Base-by-base conservation (phyloP, 2,888 invertebrate species). In the Polymixis flavicincta region DNA sequence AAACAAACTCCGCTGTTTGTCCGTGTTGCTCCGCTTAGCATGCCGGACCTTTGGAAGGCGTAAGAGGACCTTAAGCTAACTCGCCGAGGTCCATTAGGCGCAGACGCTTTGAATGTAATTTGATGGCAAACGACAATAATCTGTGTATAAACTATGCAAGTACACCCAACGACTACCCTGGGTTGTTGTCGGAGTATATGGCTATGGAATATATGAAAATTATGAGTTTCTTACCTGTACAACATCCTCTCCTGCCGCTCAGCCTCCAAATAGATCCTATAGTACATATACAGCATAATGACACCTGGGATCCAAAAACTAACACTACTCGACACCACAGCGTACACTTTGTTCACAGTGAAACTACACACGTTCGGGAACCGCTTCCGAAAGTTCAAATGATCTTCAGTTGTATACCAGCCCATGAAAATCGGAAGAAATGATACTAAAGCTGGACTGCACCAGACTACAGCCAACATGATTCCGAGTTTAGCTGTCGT, bases 401-500 rank as follows among this genome's bases (percentile, higher is more conserved):
- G 98, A 83, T 98, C 98, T 32, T 97, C 96, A 0, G 99, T 99
- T 0, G 99, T 99, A 93, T 99, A 99, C 98, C 99, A 98, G 48
- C 98, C 99, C 95, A 99, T 98, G 93, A 99, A 99, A 76, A 99
- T 99, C 9, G 99, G 99, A 25, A 99, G 97, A 92, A 99, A 99
- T 4, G 99, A 99, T 74, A 99, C 98, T 75, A 99, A 95, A 0
- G 98, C 98, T 0, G 99, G 99, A 82, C 98, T 97, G 89, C 98
- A 98, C 99, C 99, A 99, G 1, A 99, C 99, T 1, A 98, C 98
- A 48, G 98, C 97, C 73, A 99, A 93, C 98, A 98, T 98, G 61
- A 98, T 97, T 1, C 98, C 98, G 0, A 98, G 96, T 55, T 98
- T 97, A 19, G 97, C 97, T 74, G 98, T 98, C 0, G 99, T 99